Evolutionary conservation across 2,113 vertebrate genomes (phyloP), one percentile per base, ranked within the genome.

Genomic region (Peucedramus taeniatus): DNA sequence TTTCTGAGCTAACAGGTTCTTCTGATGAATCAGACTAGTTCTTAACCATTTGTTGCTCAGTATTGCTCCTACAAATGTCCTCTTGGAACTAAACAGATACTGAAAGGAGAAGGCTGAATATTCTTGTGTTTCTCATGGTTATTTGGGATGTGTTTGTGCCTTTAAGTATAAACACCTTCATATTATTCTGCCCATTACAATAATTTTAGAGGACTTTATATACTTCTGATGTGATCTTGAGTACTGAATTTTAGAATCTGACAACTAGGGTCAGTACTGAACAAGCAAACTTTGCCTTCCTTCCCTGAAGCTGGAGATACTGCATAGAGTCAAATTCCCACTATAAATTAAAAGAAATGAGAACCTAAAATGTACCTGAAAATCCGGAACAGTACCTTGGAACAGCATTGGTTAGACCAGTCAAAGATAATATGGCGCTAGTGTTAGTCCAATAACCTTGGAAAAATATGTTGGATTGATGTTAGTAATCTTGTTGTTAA

Each of bases 121-220:
- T 50, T 37, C 0, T 0, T 19, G 27, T 44, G 5, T 70, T 84
- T 79, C 13, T 88, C 9, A 45, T 31, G 12, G 4, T 35, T 39
- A n/a, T 70, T 78, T 70, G 7, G 1, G 17, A 50, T 1, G 0
- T 3, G 0, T 37, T 86, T 59, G 5, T 45, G 4, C 15, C 19
- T 79, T 84, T 78, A 61, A 65, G 10, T 51, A 69, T 84, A 61
- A 4, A 33, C 3, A 11, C 1, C 4, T 51, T 56, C 8, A n/a
- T 31, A 53, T 9, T 70, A 45, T 74, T 82, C 15, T 70, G 4
- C 3, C 16, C 19, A 56, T 69, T 40, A 13, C 5, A 49, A 24
- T 30, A 57, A 53, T 61, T 90, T 86, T 71, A 59, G 76, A 66
- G 33, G 23, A 26, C 11, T n/a, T 61, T 1, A 47, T 53, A 40